Conservation (phyloP, 2,113 vertebrate species). For the Heterocephalus glaber region DNA sequence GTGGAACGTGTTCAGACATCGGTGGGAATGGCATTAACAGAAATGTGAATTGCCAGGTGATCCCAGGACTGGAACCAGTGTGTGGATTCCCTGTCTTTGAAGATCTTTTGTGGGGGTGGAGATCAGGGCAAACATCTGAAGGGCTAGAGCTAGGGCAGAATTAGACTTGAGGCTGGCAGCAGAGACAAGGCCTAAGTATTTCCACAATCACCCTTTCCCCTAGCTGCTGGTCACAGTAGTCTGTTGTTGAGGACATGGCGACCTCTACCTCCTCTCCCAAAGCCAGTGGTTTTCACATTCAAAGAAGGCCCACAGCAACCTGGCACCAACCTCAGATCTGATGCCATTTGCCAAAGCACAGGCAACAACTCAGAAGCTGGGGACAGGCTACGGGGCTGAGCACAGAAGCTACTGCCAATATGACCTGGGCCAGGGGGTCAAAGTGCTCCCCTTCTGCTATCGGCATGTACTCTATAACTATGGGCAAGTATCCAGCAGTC, state of each 20-base stretch:
- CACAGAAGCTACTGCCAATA: neutral
- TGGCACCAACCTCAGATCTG: neutral
- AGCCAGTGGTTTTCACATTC: neutral
- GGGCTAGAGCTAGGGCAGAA: neutral
- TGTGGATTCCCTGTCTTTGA: neutral
- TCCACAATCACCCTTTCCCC: neutral
- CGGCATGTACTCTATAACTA: constrained; percentile 62
- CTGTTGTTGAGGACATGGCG: neutral
- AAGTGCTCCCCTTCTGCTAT: constrained; percentile 30
- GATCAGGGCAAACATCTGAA: neutral
- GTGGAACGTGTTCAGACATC: neutral
- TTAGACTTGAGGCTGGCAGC: neutral
- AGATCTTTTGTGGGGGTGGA: neutral
- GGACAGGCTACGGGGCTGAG: neutral
- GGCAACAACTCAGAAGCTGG: neutral
- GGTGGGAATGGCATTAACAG: neutral
- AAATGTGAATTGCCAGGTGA: neutral
- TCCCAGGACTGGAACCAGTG: neutral
- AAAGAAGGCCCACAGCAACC: neutral
- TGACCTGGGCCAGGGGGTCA: neutral
- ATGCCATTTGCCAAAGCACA: neutral
- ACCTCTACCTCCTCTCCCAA: neutral
- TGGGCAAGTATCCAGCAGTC: neutral
- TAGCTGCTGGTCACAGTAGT: neutral
- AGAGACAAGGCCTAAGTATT: neutral